phyloP scores from a whole-genome alignment of 2,113 vertebrate species.

The Rana temporaria region DNA sequence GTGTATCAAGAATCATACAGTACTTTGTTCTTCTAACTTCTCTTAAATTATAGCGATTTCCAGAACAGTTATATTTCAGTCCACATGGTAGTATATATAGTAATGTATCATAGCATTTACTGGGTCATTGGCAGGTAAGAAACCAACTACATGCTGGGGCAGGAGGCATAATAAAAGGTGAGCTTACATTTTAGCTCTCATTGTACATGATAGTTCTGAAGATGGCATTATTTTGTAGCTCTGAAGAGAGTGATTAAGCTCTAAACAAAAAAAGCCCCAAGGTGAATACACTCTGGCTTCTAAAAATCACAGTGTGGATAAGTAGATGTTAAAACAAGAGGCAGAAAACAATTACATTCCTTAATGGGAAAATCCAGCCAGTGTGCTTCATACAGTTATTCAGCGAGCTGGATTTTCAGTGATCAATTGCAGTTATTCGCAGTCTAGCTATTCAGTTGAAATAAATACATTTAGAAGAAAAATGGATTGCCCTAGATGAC shows the following conservation, averaged over 20 bases:
- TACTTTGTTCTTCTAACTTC: slow-evolving; percentile 75
- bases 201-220: slow-evolving; percentile 48
- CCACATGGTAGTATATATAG: not conserved
- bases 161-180: slow-evolving; percentile 53
- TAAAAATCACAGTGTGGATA: slow-evolving; percentile 52
- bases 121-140: slow-evolving; percentile 69
- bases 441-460: slow-evolving; percentile 8
- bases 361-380: slow-evolving; percentile 33
- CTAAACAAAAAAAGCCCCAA: slow-evolving; percentile 55
- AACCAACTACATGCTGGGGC: slow-evolving; percentile 7
- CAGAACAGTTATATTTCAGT: slow-evolving; percentile 62
- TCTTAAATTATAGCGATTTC: slow-evolving; percentile 78
- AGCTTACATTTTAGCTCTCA: slow-evolving; percentile 66
- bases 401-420: slow-evolving; percentile 42
- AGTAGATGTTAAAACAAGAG: slow-evolving; percentile 52
- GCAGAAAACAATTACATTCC: slow-evolving; percentile 43
- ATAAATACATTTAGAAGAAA: slow-evolving; percentile 45
- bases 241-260: slow-evolving; percentile 58
- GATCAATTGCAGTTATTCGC: slow-evolving; percentile 34
- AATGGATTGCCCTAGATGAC: slow-evolving; percentile 29
- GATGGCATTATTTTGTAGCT: slow-evolving; percentile 59
- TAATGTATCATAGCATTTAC: slow-evolving; percentile 62
- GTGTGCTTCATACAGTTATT: slow-evolving; percentile 30
- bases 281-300: slow-evolving; percentile 58
- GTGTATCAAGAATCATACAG: slow-evolving; percentile 72